Conservation (phyloP, 2,113 vertebrate genomes). For the Percina caprodes region DNA sequence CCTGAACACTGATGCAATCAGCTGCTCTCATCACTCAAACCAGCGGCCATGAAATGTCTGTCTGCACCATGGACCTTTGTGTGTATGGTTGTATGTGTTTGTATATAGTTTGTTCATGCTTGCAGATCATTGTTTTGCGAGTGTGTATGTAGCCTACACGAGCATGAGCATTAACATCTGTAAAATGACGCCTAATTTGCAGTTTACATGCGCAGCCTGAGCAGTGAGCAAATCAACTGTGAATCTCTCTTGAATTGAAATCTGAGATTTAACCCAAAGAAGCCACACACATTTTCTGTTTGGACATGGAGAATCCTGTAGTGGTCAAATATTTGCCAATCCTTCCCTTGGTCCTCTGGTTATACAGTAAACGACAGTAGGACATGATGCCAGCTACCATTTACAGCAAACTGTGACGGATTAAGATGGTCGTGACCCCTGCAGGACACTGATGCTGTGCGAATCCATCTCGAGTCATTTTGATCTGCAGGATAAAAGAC, state of each 20-base stretch:
- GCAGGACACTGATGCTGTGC: conserved; percentile 9
- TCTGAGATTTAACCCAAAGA: too few relatives aligned
- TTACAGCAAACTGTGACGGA: conserved; percentile 30
- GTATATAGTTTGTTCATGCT: conserved; percentile 4
- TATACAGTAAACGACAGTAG: background rate
- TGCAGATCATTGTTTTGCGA: conserved; percentile 6
- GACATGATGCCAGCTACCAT: background rate
- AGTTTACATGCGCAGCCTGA: background rate
- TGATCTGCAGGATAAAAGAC: conserved; percentile 55
- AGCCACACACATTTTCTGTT: too few relatives aligned
- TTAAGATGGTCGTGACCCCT: conserved; percentile 8
- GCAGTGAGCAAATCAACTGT: conserved; percentile 36
- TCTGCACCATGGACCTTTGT: conserved; percentile 23
- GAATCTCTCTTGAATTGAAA: conserved; percentile 23
- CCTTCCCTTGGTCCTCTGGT: background rate
- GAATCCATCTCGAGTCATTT: conserved; percentile 24
- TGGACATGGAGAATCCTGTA: too few relatives aligned
- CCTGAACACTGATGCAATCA: conserved; percentile 63
- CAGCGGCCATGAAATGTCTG: conserved; percentile 68
- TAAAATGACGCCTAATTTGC: background rate
- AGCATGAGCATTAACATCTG: background rate
- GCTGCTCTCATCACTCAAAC: conserved; percentile 69
- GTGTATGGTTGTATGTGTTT: conserved; percentile 21
- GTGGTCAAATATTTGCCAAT: background rate
- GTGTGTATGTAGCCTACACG: background rate